These are phyloP conservation scores for Stenotaenia linearis DNA, from an alignment of 2,888 invertebrate genomes.

Conservation along the genomic window DNA sequence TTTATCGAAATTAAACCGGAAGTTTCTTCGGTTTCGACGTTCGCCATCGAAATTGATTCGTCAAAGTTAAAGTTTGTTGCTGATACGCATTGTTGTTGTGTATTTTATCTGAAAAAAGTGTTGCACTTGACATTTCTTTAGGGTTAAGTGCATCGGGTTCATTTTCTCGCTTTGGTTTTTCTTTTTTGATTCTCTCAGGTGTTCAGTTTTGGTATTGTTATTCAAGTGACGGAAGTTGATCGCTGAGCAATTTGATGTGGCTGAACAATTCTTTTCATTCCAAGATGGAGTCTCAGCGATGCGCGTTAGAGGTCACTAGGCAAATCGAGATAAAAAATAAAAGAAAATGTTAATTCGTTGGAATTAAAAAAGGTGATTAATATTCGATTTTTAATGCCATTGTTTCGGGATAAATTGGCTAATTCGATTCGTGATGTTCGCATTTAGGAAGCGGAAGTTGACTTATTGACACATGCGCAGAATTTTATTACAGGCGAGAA, in stretches of 20 bases:
- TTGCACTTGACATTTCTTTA: too few species aligned
- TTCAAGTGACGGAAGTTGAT: background rate
- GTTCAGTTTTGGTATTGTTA: background rate
- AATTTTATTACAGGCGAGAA: background rate
- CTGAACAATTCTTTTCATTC: background rate
- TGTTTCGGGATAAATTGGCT: background rate
- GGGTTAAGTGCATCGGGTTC: too few species aligned
- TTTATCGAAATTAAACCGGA: background rate
- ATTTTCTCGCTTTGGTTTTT: background rate
- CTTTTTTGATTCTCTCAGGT: too few species aligned
- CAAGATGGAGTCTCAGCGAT: background rate
- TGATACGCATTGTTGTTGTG: too few species aligned
- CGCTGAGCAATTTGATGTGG: background rate
- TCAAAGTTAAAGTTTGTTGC: too few species aligned
- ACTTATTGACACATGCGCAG: slow-evolving; percentile 12
- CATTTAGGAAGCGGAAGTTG: slow-evolving; percentile 19
- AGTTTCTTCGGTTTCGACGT: too few species aligned
- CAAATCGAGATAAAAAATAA: background rate
- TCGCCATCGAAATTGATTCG: too few species aligned
- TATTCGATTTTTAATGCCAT: background rate
- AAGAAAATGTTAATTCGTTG: background rate
- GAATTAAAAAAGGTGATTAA: background rate
- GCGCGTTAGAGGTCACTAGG: slow-evolving; percentile 22
- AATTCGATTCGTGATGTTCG: background rate
- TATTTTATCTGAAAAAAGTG: too few species aligned